Conservation (phyloP, 2,113 vertebrate species). For the Calcarius ornatus region DNA sequence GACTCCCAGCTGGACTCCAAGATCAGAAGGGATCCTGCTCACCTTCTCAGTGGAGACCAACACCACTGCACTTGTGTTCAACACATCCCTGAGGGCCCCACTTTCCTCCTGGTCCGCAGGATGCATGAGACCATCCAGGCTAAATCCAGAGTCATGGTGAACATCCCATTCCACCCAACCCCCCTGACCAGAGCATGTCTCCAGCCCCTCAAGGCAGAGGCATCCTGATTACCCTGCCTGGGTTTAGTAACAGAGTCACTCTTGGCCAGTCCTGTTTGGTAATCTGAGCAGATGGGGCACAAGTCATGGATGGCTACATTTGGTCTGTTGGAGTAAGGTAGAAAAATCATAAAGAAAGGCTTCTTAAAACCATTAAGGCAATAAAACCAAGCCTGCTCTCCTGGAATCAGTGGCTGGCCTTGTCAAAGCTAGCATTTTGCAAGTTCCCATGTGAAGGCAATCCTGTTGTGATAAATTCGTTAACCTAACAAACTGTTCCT, state of each 20-base stretch:
- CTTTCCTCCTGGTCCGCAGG: background rate
- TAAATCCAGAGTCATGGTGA: background rate
- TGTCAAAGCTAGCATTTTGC: background rate
- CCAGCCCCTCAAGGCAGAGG: background rate
- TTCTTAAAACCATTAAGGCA: background rate
- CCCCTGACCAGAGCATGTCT: accelerated
- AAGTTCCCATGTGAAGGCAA: background rate
- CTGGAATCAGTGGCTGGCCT: background rate
- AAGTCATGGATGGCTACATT: background rate
- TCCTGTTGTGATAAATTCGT: background rate
- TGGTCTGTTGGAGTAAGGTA: background rate
- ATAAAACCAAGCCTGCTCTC: background rate
- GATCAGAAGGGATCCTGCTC: background rate
- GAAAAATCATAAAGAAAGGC: background rate
- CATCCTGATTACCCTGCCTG: background rate
- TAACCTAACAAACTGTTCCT: background rate
- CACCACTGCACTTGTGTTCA: background rate
- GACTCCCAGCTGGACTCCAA: accelerated
- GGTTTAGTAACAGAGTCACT: background rate
- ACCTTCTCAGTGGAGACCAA: background rate
- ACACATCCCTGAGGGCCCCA: accelerated
- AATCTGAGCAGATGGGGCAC: background rate
- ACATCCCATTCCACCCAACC: accelerated
- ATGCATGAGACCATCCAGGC: background rate
- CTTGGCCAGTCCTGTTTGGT: background rate